Evolutionary conservation across 1,140 invertebrate species (phyloP).

Genomic region (Drosophila yakuba): DNA sequence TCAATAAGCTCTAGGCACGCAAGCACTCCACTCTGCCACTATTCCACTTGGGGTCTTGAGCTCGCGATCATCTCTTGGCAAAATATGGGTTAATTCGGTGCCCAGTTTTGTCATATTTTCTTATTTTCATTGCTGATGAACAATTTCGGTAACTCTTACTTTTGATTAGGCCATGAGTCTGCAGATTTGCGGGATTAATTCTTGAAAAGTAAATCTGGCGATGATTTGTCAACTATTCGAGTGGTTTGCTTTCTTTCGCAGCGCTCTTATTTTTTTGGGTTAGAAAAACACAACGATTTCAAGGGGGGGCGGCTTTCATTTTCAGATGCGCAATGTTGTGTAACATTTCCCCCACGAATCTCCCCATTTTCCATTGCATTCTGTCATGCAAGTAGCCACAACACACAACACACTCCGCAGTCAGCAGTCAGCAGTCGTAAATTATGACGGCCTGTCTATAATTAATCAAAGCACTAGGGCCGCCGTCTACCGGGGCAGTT

Average conservation of each 20-base stretch:
- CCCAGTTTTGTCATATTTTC: slow-evolving; percentile 60
- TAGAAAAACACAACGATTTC: slow-evolving; percentile 49
- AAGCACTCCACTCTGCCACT: slow-evolving; percentile 22
- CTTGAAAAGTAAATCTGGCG: slow-evolving; percentile 80
- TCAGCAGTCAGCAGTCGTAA: slow-evolving; percentile 63
- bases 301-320: slow-evolving; percentile 58
- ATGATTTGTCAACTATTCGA: slow-evolving; percentile 70
- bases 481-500: slow-evolving; percentile 48
- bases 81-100: slow-evolving; percentile 74
- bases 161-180: slow-evolving; percentile 77
- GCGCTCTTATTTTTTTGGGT: slow-evolving; percentile 51
- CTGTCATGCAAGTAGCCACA: slow-evolving; percentile 69
- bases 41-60: slow-evolving; percentile 12
- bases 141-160: slow-evolving; percentile 79
- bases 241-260: slow-evolving; percentile 23
- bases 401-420: slow-evolving; percentile 28
- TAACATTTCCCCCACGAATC: slow-evolving; percentile 33
- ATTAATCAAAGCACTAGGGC: slow-evolving; percentile 80
- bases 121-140: slow-evolving; percentile 79
- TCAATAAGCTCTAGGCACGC: slow-evolving; percentile 65
- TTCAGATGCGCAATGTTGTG: slow-evolving; percentile 55
- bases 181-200: slow-evolving; percentile 74
- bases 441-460: slow-evolving; percentile 77
- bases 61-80: slow-evolving; percentile 21
- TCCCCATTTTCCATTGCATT: slow-evolving; percentile 47